Base-by-base conservation (phyloP, 2,797 vertebrate genomes). In the Sardinella longiceps region DNA sequence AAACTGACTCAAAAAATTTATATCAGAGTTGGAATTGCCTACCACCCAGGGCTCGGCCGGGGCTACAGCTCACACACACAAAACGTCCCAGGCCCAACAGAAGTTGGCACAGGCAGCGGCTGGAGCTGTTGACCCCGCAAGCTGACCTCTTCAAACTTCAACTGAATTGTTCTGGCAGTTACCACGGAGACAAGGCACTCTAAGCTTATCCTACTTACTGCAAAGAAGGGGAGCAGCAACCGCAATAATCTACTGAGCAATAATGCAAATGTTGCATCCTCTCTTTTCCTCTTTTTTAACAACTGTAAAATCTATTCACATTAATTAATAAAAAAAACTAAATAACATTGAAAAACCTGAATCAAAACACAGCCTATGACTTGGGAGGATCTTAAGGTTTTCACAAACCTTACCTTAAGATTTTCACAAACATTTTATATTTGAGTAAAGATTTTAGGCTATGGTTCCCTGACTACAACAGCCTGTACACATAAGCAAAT, bases 131-230 rank as follows among this genome's bases (percentile, higher is more conserved):
- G 96, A 96, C 96, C 97, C 96, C 88, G 90, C 95, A 94, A 94
- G 95, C 95, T 99, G 98, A 99, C 98, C 97, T 96, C 97, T 96
- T 98, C 98, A 98, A 98, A 98, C 97, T 98, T 98, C 97, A 98
- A 97, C 97, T 96, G 97, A 97, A 99, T 98, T 98, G 97, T 97
- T 99, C 94, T 99, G 98, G 97, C 98, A 98, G 98, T 99, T 99
- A 96, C 98, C 97, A 97, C 95, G 97, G 97, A 94, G 97, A 99
- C 96, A 95, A 96, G 96, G 96, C 95, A 95, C 96, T 97, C 96
- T 95, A 97, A 96, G 97, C 96, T 98, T 97, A 98, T 96, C 96
- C 96, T 96, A 95, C 96, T 97, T 97, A 97, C 96, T 94, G 94
- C 94, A 95, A 95, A 93, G 91, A 93, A 93, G 93, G 90, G 66